Base-by-base conservation (phyloP, 2,888 invertebrate species). In the Papilio protenor region DNA sequence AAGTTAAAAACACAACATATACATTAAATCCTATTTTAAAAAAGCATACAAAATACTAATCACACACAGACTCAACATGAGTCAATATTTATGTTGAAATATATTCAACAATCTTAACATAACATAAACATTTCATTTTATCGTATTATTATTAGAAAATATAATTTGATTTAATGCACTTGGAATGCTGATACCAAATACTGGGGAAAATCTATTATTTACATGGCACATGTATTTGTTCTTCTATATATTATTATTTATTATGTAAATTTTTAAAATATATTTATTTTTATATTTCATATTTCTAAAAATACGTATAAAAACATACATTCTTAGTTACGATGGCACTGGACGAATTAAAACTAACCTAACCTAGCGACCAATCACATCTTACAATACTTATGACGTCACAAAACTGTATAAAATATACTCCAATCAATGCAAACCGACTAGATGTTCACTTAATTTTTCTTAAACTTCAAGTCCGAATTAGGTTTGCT, bases 21-120 rank as follows among this genome's bases (percentile, higher is more conserved):
- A 33, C 33, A 33, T 33, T 33, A 5, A 33, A 33, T 33, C 5
- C 4, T 33, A 33, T 33, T 33, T 33, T 33, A 33, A 33, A 79
- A 75, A 75, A 74, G n/a, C 69, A 76, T 70, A 75, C 47, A 76
- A 69, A 75, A 77, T 47, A 72, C n/a, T 81, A 84, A 81, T 83
- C 79, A 78, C 81, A 81, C 81, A 79, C 80, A 83, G 87, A 89
- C 93, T 94, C 93, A 93, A 93, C 90, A 92, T 93, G 93, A 93
- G 93, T 80, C 92, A 87, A 83, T 84, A 82, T 83, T 85, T 84
- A 87, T 82, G 91, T 93, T 85, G 90, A 91, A 90, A 77, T 82
- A 77, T 82, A 82, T 89, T 88, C 92, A 92, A 92, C 92, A 82
- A 80, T 81, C 72, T 77, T 79, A 83, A 81, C 80, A 84, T 81